Percentiles rank a stretch among this genome's conserved stretches.
Evolutionary conservation across 2,888 invertebrate genomes (phyloP).

Genomic region (Zhuqinia jingwanae): DNA sequence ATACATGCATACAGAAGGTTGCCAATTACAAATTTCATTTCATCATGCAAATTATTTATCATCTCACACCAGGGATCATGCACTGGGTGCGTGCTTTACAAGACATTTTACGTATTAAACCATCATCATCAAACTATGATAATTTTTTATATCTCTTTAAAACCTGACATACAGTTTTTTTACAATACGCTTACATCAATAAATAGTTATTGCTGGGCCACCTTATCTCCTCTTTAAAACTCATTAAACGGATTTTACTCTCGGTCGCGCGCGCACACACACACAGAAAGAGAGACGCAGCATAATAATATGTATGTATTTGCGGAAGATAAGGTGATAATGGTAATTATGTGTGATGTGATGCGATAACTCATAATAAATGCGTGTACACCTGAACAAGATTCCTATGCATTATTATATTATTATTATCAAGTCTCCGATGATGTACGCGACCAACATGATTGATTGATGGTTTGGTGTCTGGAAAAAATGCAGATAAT

Average conservation of each 20-base stretch:
- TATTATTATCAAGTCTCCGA: neutral
- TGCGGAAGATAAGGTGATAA: conserved; percentile 11
- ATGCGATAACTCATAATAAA: conserved; percentile 44
- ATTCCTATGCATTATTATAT: neutral
- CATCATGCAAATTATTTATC: conserved; percentile 17
- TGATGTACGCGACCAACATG: conserved; percentile 14
- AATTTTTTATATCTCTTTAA: conserved; percentile 7
- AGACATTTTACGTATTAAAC: no score
- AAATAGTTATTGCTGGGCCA: neutral
- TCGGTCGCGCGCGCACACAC: neutral
- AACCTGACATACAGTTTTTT: neutral
- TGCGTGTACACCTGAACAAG: conserved; percentile 20
- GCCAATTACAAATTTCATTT: conserved; percentile 40
- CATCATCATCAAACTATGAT: neutral
- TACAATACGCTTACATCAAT: neutral
- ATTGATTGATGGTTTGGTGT: conserved; percentile 32
- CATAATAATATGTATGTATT: neutral
- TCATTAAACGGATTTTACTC: neutral
- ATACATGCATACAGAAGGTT: neutral
- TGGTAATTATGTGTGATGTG: conserved; percentile 37
- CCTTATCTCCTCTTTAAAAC: neutral
- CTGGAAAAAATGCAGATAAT: no score
- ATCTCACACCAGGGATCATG: neutral
- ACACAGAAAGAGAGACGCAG: neutral
- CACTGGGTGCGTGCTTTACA: neutral